A percentile compares a stretch with the other conserved stretches of the same genome.
Conservation (phyloP, 2,113 vertebrate genomes). For the Mormyrus iriodes region DNA sequence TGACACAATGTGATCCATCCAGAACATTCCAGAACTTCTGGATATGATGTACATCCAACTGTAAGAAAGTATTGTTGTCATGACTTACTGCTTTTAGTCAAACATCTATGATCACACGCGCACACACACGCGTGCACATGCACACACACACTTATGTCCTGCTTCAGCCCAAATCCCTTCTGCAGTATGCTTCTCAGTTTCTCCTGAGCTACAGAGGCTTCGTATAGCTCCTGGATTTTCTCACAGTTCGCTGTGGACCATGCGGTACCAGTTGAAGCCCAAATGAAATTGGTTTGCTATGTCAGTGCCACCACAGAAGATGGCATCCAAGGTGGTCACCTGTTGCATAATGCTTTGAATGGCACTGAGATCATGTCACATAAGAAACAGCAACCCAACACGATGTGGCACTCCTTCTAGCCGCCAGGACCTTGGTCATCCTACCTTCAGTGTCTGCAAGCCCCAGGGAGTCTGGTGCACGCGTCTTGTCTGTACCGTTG, state of each 20-base stretch:
- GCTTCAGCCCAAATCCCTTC: neutral
- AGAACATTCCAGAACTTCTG: neutral
- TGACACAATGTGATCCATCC: neutral
- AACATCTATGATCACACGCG: neutral
- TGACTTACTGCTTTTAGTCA: neutral
- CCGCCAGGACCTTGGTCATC: neutral
- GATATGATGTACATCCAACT: neutral
- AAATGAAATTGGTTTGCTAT: neutral
- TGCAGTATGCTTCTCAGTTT: neutral
- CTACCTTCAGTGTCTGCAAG: conserved; percentile 81
- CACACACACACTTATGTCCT: neutral
- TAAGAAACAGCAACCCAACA: neutral
- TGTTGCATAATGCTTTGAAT: neutral
- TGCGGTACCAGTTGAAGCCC: neutral
- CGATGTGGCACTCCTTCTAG: neutral
- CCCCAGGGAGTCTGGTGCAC: conserved; percentile 65
- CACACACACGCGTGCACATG: neutral
- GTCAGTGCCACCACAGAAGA: neutral
- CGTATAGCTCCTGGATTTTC: neutral
- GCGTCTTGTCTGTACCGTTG: conserved; percentile 67
- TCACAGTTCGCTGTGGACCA: neutral
- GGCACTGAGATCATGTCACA: neutral
- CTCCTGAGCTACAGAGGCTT: too few species aligned
- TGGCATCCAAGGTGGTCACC: neutral
- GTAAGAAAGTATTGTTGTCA: neutral